A percentile compares a stretch with the other conserved stretches of the same genome.
Conservation (phyloP, 2,888 invertebrate genomes). For the Drosophila kanekoi region DNA sequence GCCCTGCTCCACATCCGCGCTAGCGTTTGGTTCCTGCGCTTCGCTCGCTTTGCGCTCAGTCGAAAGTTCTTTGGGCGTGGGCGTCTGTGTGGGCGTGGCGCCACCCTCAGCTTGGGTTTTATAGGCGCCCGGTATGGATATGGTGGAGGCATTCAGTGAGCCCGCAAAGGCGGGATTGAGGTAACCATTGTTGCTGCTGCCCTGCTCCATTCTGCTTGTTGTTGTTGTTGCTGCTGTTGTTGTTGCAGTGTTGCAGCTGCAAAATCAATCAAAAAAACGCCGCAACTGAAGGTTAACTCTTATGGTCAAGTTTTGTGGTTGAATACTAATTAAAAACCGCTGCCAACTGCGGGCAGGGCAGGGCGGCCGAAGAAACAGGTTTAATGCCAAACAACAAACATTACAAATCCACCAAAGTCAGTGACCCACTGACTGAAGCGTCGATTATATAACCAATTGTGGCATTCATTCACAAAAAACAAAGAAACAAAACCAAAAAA, state of each 20-base stretch:
- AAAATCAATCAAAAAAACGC: conserved; percentile 45
- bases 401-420: conserved; percentile 52
- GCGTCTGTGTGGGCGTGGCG: neutral
- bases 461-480: conserved; percentile 55
- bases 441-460: conserved; percentile 62
- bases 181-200: conserved; percentile 56
- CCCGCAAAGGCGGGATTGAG: conserved; percentile 74
- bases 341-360: neutral
- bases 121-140: conserved; percentile 73
- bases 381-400: conserved; percentile 5
- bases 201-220: conserved; percentile 23
- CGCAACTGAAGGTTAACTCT: conserved; percentile 54
- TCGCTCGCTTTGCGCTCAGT: conserved; percentile 24
- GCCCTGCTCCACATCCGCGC: conserved; percentile 27
- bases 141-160: conserved; percentile 66
- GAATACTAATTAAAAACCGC: conserved; percentile 46
- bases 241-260: conserved; percentile 36
- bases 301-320: conserved; percentile 70
- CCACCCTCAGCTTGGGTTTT: conserved; percentile 41
- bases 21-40: conserved; percentile 3
- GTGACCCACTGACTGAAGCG: conserved; percentile 75
- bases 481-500: too few relatives aligned
- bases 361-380: conserved; percentile 24
- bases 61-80: conserved; percentile 14
- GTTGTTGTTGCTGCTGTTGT: conserved; percentile 13